Evolutionary conservation across 2,797 vertebrate genomes (phyloP), one percentile per base, ranked within the genome.

Genomic region (Hemitrygon akajei): DNA sequence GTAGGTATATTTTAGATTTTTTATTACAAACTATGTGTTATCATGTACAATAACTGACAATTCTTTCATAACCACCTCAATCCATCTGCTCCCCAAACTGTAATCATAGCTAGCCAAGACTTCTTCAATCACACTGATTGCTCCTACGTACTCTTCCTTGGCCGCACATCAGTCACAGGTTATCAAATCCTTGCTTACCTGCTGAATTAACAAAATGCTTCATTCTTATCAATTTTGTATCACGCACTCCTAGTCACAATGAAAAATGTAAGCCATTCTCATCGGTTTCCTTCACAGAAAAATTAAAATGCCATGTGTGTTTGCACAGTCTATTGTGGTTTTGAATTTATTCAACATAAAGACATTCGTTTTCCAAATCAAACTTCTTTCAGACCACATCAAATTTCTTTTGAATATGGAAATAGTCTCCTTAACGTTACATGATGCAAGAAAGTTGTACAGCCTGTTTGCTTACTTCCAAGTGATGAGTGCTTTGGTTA

Each of bases 221-320:
- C 27, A 75, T 25, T 75, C 69, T 47, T 47, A 75, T 73, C 89
- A 47, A 71, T 92, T 92, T 75, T 92, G 89, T 73, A 73, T 30
- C 11, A 11, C 18, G 4, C 12, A 22, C 30, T 92, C 66, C 11
- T 20, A 27, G 69, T 92, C 66, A 92, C 22, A 47, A 92, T 92
- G 89, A 92, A 92, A 92, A 92, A 25, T 92, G 5, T 71, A 92
- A 63, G 69, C 20, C 12, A 73, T 11, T 25, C 22, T 47, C 69
- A 40, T 73, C 37, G 22, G 10, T 92, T 71, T 47, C 14, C 18
- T 40, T 9, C 66, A 92, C 71, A 63, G 89, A 73, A 92, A 87
- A 75, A 40, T 27, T 73, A 92, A 47, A 40, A 71, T 73, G 34
- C 27, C 25, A 92, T 27, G 1, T 69, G 87, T 69, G 66, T 34